Percentiles rank a stretch among this genome's conserved stretches.
These are phyloP conservation scores for Brachionus rotundiformis DNA, from an alignment of 1,140 invertebrate genomes.

Conservation along the genomic window DNA sequence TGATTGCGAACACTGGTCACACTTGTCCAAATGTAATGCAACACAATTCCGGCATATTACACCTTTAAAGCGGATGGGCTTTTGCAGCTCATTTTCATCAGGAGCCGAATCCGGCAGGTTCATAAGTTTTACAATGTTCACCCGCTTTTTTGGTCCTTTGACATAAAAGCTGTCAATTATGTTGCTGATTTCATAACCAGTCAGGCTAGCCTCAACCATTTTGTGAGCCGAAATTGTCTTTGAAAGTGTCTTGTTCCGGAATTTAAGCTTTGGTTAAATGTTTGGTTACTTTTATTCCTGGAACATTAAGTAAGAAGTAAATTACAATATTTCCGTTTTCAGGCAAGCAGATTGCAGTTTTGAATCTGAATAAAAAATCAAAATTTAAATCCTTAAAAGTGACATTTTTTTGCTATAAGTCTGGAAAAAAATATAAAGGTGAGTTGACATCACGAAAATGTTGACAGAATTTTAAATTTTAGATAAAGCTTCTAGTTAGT, in stretches of 20 bases:
- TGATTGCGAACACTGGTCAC: background rate
- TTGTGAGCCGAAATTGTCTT: too few species aligned
- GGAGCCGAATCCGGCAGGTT: background rate
- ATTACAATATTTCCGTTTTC: background rate
- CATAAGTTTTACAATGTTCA: background rate
- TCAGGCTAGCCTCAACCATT: constrained; percentile 24
- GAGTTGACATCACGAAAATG: background rate
- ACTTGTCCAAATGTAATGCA: constrained; percentile 10
- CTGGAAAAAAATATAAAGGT: background rate
- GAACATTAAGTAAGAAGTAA: background rate
- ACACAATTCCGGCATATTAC: constrained; percentile 32
- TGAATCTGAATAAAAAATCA: constrained; percentile 3
- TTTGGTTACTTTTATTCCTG: too few species aligned
- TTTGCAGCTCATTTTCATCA: background rate
- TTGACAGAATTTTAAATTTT: background rate
- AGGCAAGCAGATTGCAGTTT: background rate
- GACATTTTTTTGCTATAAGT: background rate
- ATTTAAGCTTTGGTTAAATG: too few species aligned
- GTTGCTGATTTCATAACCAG: constrained; percentile 30
- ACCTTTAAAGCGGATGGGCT: background rate
- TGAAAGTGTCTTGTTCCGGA: too few species aligned
- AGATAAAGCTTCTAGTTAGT: background rate
- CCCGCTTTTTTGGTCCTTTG: background rate
- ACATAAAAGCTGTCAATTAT: constrained; percentile 10
- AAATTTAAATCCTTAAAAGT: constrained; percentile 11